Percentiles rank a stretch among this genome's conserved stretches.
Evolutionary conservation across 2,888 invertebrate species (phyloP).

Genomic region (Chrysolina oricalcia): DNA sequence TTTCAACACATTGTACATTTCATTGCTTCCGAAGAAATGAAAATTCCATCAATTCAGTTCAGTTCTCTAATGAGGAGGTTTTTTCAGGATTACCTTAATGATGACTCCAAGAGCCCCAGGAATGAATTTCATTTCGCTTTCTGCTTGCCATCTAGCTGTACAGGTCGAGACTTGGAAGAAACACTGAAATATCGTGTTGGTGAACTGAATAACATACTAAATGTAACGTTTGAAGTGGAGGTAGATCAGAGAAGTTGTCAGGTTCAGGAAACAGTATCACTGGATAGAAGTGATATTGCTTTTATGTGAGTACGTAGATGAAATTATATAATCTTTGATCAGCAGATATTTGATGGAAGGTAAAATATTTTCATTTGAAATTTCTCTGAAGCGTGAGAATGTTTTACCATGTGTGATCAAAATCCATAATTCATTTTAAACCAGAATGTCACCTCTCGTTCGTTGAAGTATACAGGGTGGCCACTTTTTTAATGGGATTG

Average conservation of each 20-base stretch:
- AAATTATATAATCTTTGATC: too few relatives aligned
- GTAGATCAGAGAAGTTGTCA: conserved; percentile 52
- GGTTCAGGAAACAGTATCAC: conserved; percentile 19
- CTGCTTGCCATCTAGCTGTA: conserved; percentile 76
- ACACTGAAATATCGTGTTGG: conserved; percentile 52
- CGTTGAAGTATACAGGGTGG: too few relatives aligned
- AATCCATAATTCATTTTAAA: too few relatives aligned
- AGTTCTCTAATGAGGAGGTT: not conserved
- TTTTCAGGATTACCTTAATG: conserved; percentile 49
- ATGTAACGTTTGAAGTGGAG: conserved; percentile 45
- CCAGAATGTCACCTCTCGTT: too few relatives aligned
- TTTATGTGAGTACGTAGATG: conserved; percentile 51
- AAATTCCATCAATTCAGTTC: too few relatives aligned
- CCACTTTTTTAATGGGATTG: too few relatives aligned
- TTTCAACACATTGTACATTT: too few relatives aligned
- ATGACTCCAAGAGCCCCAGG: conserved; percentile 47
- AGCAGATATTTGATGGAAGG: not conserved
- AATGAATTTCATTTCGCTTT: conserved; percentile 75
- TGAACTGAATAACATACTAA: conserved; percentile 44
- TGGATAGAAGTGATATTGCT: conserved; percentile 46
- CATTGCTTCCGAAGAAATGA: too few relatives aligned
- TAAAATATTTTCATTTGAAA: too few relatives aligned
- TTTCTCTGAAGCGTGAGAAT: too few relatives aligned
- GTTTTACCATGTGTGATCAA: too few relatives aligned
- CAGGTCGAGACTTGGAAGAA: conserved; percentile 72